Base-by-base conservation (phyloP, 1,140 invertebrate genomes). In the Pinna nobilis region DNA sequence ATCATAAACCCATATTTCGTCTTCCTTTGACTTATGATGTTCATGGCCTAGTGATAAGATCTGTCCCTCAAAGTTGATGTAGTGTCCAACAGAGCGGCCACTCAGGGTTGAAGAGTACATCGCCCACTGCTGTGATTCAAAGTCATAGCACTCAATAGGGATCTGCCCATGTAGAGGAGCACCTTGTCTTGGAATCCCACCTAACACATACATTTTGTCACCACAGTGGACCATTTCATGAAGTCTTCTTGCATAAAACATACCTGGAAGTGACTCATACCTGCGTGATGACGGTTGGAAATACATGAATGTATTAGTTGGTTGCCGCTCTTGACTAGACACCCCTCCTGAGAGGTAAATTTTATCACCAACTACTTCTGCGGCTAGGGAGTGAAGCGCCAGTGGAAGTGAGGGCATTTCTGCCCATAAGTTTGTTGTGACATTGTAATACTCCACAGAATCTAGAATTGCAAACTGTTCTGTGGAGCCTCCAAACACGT, bases 401-500 rank as follows among this genome's bases (percentile, higher is more conserved):
- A 70, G 55, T 5, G 95, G 94, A 73, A 97, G 89, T 28, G 94
- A 91, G 30, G 93, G 92, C 76, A 93, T 93, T 70, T 94, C 92
- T 64, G 91, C 91, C 96, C 96, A 98, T 39, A 90, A 90, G 84
- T 95, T 93, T 13, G 91, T 92, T 63, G 92, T 88, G 0, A 95
- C 95, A 90, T 96, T 93, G 87, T 94, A 97, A 77, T 93, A 91
- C 86, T 97, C 95, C 0, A 95, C 94, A 15, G 93, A 93, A 64
- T 94, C 93, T 53, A 96, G 93, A 15, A 94, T 96, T 65, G 93
- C 95, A 87, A 97, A 95, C 78, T 95, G 94, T 2, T 96, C 96
- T 20, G 97, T 94, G 94, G 95, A 97, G 11, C 97, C 97, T 35
- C 97, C 97, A 84, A 98, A 94, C 0, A 96, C 96, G 85, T 95